Evolutionary conservation across 2,113 vertebrate genomes (phyloP).

Genomic region (Chloropsis hardwickii): DNA sequence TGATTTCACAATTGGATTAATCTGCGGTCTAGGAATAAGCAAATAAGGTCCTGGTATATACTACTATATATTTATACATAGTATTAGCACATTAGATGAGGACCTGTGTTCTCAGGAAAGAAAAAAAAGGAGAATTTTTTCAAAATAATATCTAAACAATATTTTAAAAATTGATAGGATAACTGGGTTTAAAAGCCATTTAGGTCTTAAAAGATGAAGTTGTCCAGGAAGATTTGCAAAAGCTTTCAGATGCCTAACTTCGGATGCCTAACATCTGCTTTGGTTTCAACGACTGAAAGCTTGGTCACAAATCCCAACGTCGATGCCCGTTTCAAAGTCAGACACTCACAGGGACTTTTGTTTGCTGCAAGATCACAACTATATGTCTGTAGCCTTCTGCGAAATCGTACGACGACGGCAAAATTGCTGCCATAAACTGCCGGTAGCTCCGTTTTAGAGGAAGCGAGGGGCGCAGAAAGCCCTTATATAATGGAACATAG

Average conservation of each 20-base stretch:
- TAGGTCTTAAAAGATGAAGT: background rate
- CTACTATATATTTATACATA: background rate
- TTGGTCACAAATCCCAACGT: background rate
- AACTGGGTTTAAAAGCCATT: background rate
- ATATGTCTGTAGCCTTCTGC: background rate
- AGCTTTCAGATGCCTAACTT: background rate
- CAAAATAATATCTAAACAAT: background rate
- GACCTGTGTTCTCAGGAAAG: background rate
- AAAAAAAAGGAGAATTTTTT: background rate
- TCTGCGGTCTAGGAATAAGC: background rate
- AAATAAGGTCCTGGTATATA: background rate
- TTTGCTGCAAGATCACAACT: background rate
- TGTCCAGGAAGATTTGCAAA: background rate
- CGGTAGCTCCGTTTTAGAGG: background rate
- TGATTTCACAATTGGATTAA: background rate
- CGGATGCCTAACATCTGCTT: background rate
- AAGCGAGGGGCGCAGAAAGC: no score
- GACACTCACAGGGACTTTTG: background rate
- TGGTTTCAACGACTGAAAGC: background rate
- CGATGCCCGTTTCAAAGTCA: background rate
- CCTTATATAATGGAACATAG: rapidly evolving
- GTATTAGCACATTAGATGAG: background rate
- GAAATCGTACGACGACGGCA: no score
- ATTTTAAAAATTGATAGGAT: background rate
- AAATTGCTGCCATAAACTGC: background rate